Evolutionary conservation across 2,113 vertebrate genomes (phyloP), one percentile per base, ranked within the genome.

Genomic region (Corapipo altera): DNA sequence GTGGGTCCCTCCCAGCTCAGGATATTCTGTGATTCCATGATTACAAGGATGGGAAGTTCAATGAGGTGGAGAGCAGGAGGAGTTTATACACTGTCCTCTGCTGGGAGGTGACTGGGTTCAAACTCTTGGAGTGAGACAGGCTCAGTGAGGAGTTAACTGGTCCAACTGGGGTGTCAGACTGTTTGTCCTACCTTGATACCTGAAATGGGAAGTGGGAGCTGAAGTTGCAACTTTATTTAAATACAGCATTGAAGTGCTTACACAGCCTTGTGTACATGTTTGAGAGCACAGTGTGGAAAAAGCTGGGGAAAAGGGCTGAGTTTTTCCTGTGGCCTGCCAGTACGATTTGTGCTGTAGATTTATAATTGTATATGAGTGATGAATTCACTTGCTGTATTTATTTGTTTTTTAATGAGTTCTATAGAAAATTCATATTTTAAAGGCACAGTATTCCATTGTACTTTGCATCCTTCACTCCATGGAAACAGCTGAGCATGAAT

Each of bases 401-500:
- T 8, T 69, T 48, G 41, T 62, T 62, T 76, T 62, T 62, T 43
- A 48, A 55, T 55, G 62, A 55, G 12, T 55, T 70, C 27, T 69
- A 0, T 35, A 32, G 54, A 46, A 65, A 85, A 78, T 28, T 2
- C 12, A 0, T 3, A 0, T 51, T n/a, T 43, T 81, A 69, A 78
- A 67, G 14, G 22, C 3, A 2, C 11, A 43, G 5, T 12, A 3
- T 37, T 37, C 13, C 20, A 0, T 26, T 48, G 44, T 12, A 5
- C 27, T 54, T 49, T 14, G 20, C 1, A 0, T 61, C 81, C 37
- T 6, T 71, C 33, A 2, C 32, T 28, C 11, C 17, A 2, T n/a
- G 17, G 27, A 86, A 35, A 55, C 44, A 61, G 8, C 44, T 26
- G 30, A 39, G 43, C 43, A 9, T 27, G 35, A 39, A 27, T 85